A percentile compares a stretch with the other conserved stretches of the same genome.
These are phyloP conservation scores for Cylas formicarius DNA, from an alignment of 1,140 invertebrate genomes.

Conservation along the genomic window DNA sequence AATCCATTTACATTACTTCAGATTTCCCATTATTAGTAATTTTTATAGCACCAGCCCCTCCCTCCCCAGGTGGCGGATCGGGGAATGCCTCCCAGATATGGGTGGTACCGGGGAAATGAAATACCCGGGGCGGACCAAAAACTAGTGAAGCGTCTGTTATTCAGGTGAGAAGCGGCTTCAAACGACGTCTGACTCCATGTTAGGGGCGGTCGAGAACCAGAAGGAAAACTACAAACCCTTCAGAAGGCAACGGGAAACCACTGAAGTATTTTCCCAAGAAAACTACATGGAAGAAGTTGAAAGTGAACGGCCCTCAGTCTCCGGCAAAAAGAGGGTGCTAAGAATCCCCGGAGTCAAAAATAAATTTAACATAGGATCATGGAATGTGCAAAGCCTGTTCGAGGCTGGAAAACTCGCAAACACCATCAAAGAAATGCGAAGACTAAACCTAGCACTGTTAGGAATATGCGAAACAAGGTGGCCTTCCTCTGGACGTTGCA, in stretches of 20 bases:
- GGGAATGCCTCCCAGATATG: slow-evolving; percentile 28
- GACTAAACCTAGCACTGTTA: no score
- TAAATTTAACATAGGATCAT: background rate
- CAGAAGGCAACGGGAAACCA: slow-evolving; percentile 4
- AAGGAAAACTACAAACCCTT: slow-evolving; percentile 4
- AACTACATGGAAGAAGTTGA: background rate
- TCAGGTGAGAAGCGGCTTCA: no score
- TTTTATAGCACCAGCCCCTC: no score
- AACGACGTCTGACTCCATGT: slow-evolving; percentile 2
- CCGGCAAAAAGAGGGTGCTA: slow-evolving; percentile 2
- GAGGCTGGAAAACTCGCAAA: no score
- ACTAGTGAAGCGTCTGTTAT: no score
- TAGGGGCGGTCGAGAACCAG: background rate
- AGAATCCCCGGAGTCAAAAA: slow-evolving; percentile 2
- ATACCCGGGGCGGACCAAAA: slow-evolving; percentile 29
- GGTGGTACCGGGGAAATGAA: slow-evolving; percentile 30
- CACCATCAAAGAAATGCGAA: no score
- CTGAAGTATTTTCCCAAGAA: slow-evolving; percentile 1
- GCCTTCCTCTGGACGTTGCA: no score
- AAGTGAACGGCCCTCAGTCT: background rate
- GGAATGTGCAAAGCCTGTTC: background rate
- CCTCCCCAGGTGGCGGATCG: slow-evolving; percentile 23
- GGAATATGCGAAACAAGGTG: no score
- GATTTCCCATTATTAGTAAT: no score
- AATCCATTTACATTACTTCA: no score